Base-by-base conservation (phyloP, 2,797 vertebrate species). In the Arctocebus calabarensis region DNA sequence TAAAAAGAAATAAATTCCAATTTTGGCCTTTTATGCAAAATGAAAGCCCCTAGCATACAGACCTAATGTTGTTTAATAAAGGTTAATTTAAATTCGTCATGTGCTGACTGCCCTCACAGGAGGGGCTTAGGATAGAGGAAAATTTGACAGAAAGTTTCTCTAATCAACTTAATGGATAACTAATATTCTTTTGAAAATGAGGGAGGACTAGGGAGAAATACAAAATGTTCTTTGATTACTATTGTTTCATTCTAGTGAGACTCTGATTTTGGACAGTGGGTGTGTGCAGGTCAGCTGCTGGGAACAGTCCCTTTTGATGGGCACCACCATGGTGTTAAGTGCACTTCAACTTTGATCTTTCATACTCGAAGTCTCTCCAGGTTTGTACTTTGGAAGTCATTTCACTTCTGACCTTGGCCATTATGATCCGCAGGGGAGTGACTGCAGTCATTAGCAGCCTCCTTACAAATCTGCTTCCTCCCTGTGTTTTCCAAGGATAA, bases 21-120 rank as follows among this genome's bases (percentile, higher is more conserved):
- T 92, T 84, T 89, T 83, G 86, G 81, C 74, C 68, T 94, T 97
- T 88, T 71, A 95, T 88, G 55, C 79, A 95, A 94, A 97, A 91
- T 40, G 27, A 71, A 93, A 94, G 14, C 10, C 48, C 57, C 55
- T 32, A 55, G 77, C 94, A 6, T 77, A 34, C 25, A 86, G 37
- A 84, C 1, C 32, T 70, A 93, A 90, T 87, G 64, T 34, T 89
- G 52, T 88, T 88, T 95, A 92, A 89, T 86, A 93, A 95, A 91
- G n/a, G 23, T 79, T 95, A 77, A 91, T 91, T 97, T 89, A 83
- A 95, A 91, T 83, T 93, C 82, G 90, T 59, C 64, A 22, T 45
- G 34, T 32, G 1, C 27, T 93, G 52, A n/a, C n/a, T 79, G 23
- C 25, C 37, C 74, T 94, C 8, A 7, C 14, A 64, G 10, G 13